Conservation (phyloP, 2,113 vertebrate genomes). For the Actinemys pallida region DNA sequence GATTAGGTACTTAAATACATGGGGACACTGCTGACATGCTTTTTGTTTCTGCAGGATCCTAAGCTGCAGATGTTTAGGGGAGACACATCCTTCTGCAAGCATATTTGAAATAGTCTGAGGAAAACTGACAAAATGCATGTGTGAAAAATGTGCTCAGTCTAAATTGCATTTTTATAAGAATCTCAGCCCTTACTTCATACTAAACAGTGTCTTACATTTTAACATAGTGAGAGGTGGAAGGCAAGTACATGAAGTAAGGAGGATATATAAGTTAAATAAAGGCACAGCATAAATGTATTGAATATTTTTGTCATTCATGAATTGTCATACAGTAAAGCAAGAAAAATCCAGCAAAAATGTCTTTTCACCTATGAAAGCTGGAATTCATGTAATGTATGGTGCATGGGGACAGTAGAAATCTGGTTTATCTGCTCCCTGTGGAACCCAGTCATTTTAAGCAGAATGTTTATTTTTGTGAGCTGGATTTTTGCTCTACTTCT, state of each 20-base stretch:
- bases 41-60: not conserved
- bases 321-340: not conserved
- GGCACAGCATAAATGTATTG: not conserved
- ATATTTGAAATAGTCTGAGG: not conserved
- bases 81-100: not conserved
- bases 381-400: not conserved
- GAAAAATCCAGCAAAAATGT: not conserved
- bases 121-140: not conserved
- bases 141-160: not conserved
- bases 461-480: not conserved
- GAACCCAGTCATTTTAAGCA: not conserved
- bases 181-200: not conserved
- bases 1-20: no score
- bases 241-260: not conserved
- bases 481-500: not conserved
- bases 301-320: not conserved
- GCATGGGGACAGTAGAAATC: not conserved
- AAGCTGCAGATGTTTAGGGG: not conserved
- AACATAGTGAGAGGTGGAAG: not conserved
- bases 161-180: not conserved
- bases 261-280: not conserved
- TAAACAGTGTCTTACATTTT: not conserved
- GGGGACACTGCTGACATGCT: not conserved
- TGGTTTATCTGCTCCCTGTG: not conserved
- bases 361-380: accelerated